Conservation (phyloP, 1,140 invertebrate species). For the Trissolcus basalis region DNA sequence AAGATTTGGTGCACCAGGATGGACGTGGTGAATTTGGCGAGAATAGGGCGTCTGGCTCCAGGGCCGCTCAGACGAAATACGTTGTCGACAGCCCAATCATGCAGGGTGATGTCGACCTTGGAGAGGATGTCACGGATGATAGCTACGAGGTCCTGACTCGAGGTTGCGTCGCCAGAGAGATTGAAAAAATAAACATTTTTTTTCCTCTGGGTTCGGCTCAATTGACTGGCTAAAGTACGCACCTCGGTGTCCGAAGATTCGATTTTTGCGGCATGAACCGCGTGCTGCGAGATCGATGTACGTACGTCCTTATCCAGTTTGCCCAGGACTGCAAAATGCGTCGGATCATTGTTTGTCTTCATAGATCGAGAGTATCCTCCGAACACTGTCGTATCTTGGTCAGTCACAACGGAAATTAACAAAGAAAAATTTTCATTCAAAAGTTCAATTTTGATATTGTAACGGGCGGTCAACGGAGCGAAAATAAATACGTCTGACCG, state of each 20-base stretch:
- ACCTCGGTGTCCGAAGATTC: not conserved
- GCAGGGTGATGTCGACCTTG: not conserved
- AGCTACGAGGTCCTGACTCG: not conserved
- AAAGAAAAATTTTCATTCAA: too few species aligned
- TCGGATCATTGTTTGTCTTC: not conserved
- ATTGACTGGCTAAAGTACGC: not conserved
- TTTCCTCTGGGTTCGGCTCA: not conserved
- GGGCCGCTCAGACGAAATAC: not conserved
- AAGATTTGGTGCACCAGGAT: not conserved
- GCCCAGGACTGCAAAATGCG: not conserved
- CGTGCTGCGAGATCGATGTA: not conserved
- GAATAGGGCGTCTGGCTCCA: not conserved
- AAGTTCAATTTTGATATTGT: too few species aligned
- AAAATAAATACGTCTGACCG: too few species aligned
- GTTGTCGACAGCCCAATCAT: not conserved
- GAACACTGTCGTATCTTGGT: too few species aligned
- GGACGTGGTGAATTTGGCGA: not conserved
- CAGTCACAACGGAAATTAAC: too few species aligned
- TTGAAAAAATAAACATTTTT: not conserved
- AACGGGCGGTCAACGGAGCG: too few species aligned
- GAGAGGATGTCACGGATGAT: not conserved
- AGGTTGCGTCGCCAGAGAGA: not conserved
- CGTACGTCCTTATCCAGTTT: not conserved
- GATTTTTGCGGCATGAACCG: not conserved
- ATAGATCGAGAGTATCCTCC: too few species aligned